These are phyloP conservation scores for Rhipidura dahli DNA, from an alignment of 2,113 vertebrate species.

Conservation along the genomic window DNA sequence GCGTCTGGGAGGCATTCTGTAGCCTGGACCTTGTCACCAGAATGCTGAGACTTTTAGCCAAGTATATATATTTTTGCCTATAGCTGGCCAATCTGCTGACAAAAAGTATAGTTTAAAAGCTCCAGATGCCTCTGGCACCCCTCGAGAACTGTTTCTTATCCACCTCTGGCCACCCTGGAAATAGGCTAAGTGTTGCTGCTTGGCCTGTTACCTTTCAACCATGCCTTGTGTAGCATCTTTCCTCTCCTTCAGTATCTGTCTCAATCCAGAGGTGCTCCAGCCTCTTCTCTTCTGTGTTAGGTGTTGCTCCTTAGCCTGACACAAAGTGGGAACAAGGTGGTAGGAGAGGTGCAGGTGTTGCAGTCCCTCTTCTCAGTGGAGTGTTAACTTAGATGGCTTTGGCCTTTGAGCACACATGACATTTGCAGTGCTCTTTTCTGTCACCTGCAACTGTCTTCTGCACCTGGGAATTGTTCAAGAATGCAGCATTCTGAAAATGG, in stretches of 20 bases:
- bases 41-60: not conserved
- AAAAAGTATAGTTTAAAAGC: not conserved
- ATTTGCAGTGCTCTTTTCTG: not conserved
- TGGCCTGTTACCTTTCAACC: not conserved
- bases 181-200: not conserved
- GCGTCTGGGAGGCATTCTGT: not conserved
- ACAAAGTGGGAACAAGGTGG: not conserved
- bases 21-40: not conserved
- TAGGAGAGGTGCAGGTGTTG: not conserved
- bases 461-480: not conserved
- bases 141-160: not conserved
- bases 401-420: not conserved
- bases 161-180: not conserved
- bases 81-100: not conserved
- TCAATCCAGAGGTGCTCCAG: not conserved
- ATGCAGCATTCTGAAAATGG: not conserved
- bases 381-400: not conserved
- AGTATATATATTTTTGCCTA: not conserved
- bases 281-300: not conserved
- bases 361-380: not conserved
- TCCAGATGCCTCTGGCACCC: not conserved
- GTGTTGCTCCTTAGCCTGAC: not conserved
- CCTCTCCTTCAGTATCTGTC: not conserved
- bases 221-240: not conserved
- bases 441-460: not conserved